phyloP scores from a whole-genome alignment of 37 sponge, comb jelly and placozoan genomes.

The Hexactinellida sp. region DNA sequence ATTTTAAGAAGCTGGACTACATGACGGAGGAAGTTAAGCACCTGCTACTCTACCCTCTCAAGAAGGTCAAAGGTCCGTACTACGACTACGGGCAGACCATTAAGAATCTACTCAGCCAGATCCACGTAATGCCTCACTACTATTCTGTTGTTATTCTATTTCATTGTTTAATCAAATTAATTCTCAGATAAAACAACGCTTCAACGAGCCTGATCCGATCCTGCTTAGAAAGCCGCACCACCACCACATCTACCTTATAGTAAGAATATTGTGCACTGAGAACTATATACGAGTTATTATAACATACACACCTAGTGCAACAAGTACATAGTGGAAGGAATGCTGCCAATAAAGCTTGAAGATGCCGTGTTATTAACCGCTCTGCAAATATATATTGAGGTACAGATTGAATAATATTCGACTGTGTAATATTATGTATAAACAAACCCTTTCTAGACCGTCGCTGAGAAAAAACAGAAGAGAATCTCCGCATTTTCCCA shows the following conservation, averaged over 20 bases:
- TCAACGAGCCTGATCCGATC: background rate
- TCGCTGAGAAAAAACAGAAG: slow-evolving; percentile 9
- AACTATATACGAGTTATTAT: background rate
- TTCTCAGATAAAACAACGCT: slow-evolving; percentile 8
- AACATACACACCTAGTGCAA: slow-evolving; percentile 30
- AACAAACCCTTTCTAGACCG: background rate
- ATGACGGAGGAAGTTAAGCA: slow-evolving; percentile 20
- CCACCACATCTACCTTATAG: slow-evolving; percentile 51
- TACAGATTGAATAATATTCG: background rate
- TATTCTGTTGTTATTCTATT: background rate
- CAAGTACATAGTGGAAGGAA: slow-evolving; percentile 32
- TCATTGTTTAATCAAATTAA: background rate
- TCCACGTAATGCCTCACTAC: background rate
- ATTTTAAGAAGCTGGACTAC: background rate
- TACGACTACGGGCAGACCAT: slow-evolving; percentile 22
- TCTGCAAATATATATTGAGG: slow-evolving; percentile 57
- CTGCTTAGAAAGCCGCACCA: slow-evolving; percentile 40
- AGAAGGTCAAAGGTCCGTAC: slow-evolving; percentile 35
- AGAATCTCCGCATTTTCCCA: background rate
- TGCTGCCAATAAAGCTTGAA: slow-evolving; percentile 42
- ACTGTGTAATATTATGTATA: background rate
- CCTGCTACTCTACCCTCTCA: slow-evolving; percentile 20
- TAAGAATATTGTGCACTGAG: background rate
- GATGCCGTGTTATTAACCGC: slow-evolving; percentile 35
- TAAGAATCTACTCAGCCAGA: slow-evolving; percentile 18